A percentile compares a stretch with the other conserved stretches of the same genome.
Conservation (phyloP, 1,140 invertebrate genomes). For the Penaeus chinensis region DNA sequence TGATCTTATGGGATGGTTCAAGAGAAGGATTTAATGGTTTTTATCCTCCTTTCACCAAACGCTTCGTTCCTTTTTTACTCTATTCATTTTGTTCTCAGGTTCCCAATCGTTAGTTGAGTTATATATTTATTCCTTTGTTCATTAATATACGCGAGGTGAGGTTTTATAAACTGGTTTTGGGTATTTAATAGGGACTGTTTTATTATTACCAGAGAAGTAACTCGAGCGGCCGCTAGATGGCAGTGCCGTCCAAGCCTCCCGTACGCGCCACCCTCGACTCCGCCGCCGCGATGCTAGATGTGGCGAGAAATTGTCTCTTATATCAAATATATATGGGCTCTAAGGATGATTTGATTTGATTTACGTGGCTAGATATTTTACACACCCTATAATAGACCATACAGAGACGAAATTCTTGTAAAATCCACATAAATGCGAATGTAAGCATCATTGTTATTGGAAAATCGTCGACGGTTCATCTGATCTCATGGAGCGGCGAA, state of each 20-base stretch:
- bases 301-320: background rate
- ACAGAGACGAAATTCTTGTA: too few relatives aligned
- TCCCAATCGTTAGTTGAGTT: too few relatives aligned
- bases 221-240: conserved; percentile 40
- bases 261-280: conserved; percentile 32
- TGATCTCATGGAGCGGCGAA: conserved; percentile 49
- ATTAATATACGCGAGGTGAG: too few relatives aligned
- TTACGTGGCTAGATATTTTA: background rate
- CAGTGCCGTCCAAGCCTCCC: conserved; percentile 37
- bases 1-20: conserved; percentile 32
- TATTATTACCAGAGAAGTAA: too few relatives aligned
- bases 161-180: too few relatives aligned
- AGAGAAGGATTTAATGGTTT: conserved; percentile 13
- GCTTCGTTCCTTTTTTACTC: background rate
- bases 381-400: too few relatives aligned
- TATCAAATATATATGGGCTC: background rate
- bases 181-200: too few relatives aligned
- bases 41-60: conserved; percentile 12
- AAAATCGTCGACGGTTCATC: conserved; percentile 53
- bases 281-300: conserved; percentile 14
- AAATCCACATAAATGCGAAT: too few relatives aligned
- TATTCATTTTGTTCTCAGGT: too few relatives aligned
- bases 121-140: too few relatives aligned
- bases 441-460: conserved; percentile 26
- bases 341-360: background rate